Evolutionary conservation across 2,888 invertebrate species (phyloP), one percentile per base, ranked within the genome.

Genomic region (Diarsia brunnea): DNA sequence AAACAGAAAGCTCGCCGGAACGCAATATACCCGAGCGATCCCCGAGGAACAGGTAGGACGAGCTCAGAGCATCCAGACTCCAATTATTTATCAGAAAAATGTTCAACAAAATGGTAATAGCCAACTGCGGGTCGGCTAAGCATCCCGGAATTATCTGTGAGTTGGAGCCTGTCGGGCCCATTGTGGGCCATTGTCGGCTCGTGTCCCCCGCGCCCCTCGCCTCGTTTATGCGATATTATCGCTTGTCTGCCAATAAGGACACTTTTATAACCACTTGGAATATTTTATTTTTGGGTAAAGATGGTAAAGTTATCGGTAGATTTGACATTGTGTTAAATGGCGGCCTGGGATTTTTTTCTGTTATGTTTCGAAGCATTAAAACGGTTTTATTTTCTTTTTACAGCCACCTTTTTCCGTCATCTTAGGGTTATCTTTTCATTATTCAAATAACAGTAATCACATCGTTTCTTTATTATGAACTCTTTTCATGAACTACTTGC

Each of bases 61-160:
- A 69, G n/a, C 24, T 19, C 19, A 55, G 51, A 69, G 53, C 66
- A 51, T 55, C 38, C 24, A 61, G n/a, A 24, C 43, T 65, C 19
- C 64, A 65, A 81, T 71, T 74, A 80, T 79, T 77, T 68, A 77
- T 24, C 68, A 31, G 49, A 55, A 65, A 69, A 77, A 65, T 49
- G 60, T 72, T 74, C 64, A 64, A 61, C 67, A 58, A 79, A 67
- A 76, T 64, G 64, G 19, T 74, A 77, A 77, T 66, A 75, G 72
- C 49, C 16, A 60, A 65, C 51, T 49, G 74, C 75, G 47, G 67
- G 70, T 63, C 75, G 51, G 53, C 53, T 60, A 38, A 75, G 70
- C 53, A 51, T 68, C 69, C 66, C 27, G 55, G 38, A 71, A 75
- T 81, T 70, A 81, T 75, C 71, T 60, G 61, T 63, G 58, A 73